Evolutionary conservation across 2,113 vertebrate genomes (phyloP), one percentile per base, ranked within the genome.

Genomic region (Agelaius phoeniceus): DNA sequence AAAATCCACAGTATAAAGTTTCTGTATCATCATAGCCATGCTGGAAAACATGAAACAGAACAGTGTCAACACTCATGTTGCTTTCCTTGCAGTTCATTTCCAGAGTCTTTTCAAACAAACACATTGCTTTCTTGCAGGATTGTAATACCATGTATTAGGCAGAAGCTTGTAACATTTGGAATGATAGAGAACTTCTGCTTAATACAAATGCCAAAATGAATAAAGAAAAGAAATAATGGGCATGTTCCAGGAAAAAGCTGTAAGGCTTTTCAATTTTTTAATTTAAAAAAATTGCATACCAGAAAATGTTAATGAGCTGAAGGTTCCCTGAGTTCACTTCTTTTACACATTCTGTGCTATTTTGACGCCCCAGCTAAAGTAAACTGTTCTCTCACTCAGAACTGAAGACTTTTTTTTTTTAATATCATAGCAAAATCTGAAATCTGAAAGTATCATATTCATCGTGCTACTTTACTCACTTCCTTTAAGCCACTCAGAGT

Each of bases 221-320:
- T 89, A 86, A 89, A 96, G 54, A 72, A 97, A 92, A 94, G 93
- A 96, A 95, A 92, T 17, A 67, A 96, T 68, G 72, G 80, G 76
- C 71, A 94, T 93, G 75, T 89, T 93, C 55, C 46, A 95, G 77
- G 88, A 89, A 97, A 97, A 93, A 96, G 69, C 81, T 95, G 83
- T 90, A 97, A 96, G 61, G 82, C 58, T 90, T 93, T 87, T 89
- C 93, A 96, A 87, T 90, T 95, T 98, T 97, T 96, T 96, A 96
- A 97, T 96, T 94, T 24, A 95, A 97, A 97, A 97, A 97, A 97
- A 95, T 77, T 46, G 71, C 66, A 65, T 95, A 94, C 88, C 73
- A 97, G 93, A 95, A 88, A 96, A 97, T 84, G 91, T 82, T 98
- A 98, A 98, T 92, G 92, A 98, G 91, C 72, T 61, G 5, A 93